Conservation (phyloP, 2,797 vertebrate species). For the Anas georgica region DNA sequence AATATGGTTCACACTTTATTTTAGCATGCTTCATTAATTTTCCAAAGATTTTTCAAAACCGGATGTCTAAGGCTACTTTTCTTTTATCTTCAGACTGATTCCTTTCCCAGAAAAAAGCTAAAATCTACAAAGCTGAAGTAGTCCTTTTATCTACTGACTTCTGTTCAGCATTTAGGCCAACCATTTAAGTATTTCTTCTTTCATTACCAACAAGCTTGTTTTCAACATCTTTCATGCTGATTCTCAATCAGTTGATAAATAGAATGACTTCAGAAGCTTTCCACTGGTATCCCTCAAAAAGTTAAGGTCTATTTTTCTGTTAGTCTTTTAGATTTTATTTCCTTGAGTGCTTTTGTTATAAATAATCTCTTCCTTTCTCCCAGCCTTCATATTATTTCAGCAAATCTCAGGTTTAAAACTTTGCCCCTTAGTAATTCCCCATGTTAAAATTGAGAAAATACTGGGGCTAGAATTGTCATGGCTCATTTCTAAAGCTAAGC, state of each 20-base stretch:
- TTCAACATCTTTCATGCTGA: background rate
- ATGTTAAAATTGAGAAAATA: background rate
- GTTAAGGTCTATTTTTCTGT: background rate
- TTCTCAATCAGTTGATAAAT: background rate
- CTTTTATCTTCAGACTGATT: background rate
- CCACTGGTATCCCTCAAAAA: background rate
- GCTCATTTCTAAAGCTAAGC: background rate
- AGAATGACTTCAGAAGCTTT: conserved; percentile 2
- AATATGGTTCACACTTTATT: background rate
- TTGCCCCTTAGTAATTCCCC: background rate
- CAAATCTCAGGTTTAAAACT: background rate
- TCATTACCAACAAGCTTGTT: background rate
- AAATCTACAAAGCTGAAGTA: background rate
- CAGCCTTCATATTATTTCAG: background rate
- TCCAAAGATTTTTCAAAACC: background rate
- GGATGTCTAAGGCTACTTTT: background rate
- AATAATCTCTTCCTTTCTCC: background rate
- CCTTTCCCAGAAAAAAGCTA: background rate
- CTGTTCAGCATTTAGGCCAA: conserved; percentile 5
- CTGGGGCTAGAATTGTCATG: background rate
- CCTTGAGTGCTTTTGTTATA: background rate
- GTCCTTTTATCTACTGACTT: background rate
- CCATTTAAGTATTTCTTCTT: background rate
- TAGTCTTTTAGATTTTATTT: background rate
- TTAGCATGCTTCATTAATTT: background rate